Percentiles rank a stretch among this genome's conserved stretches.
These are phyloP conservation scores for Coccyzus lansbergi DNA, from an alignment of 2,797 vertebrate species.

Conservation along the genomic window DNA sequence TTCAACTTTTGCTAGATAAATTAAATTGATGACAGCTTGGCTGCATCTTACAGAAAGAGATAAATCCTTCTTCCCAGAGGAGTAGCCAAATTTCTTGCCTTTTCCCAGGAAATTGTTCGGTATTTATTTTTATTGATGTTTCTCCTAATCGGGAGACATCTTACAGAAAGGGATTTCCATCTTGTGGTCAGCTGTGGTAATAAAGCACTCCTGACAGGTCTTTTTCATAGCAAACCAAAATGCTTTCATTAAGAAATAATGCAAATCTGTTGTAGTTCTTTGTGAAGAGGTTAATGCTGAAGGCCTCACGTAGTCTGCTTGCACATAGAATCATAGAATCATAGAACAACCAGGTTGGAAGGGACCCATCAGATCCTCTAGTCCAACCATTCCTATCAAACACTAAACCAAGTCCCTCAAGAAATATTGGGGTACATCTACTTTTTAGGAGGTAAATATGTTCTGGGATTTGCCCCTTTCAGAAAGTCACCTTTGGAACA, in stretches of 20 bases:
- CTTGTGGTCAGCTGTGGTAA: conserved; percentile 48
- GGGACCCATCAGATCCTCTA: too few species aligned
- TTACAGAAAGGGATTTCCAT: conserved; percentile 60
- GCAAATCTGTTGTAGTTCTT: background rate
- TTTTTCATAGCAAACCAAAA: background rate
- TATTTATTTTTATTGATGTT: background rate
- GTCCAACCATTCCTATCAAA: too few species aligned
- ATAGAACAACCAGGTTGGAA: too few species aligned
- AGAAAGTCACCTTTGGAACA: background rate
- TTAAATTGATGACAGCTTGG: background rate
- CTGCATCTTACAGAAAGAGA: background rate
- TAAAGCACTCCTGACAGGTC: background rate
- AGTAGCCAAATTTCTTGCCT: background rate
- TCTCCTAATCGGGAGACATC: background rate
- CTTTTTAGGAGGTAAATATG: background rate
- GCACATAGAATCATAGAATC: too few species aligned
- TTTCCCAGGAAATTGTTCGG: background rate
- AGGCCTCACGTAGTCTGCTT: background rate
- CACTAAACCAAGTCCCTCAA: too few species aligned
- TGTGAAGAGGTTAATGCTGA: background rate
- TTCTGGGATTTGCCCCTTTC: background rate
- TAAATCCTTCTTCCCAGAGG: too few species aligned
- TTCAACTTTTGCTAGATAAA: background rate
- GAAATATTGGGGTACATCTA: background rate
- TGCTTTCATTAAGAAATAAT: background rate